Percentiles rank a stretch among this genome's conserved stretches.
Evolutionary conservation across 2,797 vertebrate genomes (phyloP).

Genomic region (Vireo griseus): DNA sequence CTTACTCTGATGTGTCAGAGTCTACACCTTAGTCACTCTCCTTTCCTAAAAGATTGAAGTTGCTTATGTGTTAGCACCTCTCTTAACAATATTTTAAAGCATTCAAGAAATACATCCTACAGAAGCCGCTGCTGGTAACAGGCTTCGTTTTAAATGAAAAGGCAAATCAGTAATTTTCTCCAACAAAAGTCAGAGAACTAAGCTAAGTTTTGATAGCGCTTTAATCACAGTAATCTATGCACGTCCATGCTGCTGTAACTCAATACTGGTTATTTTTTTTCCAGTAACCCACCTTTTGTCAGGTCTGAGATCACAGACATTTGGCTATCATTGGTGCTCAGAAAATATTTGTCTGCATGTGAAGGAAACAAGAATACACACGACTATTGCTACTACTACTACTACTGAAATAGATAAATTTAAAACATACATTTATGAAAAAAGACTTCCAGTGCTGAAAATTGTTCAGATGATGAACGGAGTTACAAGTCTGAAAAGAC

Average conservation of each 20-base stretch:
- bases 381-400: not conserved
- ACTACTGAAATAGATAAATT: not conserved
- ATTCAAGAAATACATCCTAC: not conserved
- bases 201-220: not conserved
- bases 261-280: not conserved
- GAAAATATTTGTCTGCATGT: not conserved
- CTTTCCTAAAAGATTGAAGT: not conserved
- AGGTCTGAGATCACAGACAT: not conserved
- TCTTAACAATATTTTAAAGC: not conserved
- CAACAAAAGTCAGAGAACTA: not conserved
- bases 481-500: not conserved
- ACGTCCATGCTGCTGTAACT: not conserved
- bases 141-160: conserved; percentile 18
- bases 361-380: not conserved
- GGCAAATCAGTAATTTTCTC: not conserved
- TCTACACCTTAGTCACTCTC: not conserved
- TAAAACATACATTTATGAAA: not conserved
- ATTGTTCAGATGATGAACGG: not conserved
- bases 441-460: not conserved
- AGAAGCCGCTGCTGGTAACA: not conserved
- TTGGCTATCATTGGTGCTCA: not conserved
- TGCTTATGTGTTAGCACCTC: not conserved
- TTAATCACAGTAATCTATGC: not conserved
- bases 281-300: not conserved
- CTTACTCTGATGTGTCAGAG: not conserved